Evolutionary conservation across 2,888 invertebrate species (phyloP), one percentile per base, ranked within the genome.

Genomic region (Dryococelus australis): DNA sequence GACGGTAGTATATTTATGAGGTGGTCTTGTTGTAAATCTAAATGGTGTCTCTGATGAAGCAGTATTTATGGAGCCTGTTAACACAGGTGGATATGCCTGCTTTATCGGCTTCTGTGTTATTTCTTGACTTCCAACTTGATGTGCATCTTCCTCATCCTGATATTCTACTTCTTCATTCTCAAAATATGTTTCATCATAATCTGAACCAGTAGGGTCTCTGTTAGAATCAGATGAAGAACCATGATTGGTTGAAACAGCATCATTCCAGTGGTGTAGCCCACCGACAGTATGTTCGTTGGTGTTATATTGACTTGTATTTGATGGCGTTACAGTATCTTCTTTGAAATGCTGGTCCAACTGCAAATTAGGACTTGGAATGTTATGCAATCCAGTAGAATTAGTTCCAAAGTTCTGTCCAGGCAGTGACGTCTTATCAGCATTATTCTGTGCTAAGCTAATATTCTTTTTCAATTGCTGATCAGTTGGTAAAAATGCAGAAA

Each of bases 111-210:
- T 65, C 24, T 65, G 65, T 65, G 20, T 16, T 8, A 65, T 65
- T 65, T 24, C 65, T 65, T 65, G 65, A n/a, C 24, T 65, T 65
- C 8, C 65, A 65, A 20, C 8, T 16, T 65, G 0, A n/a, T 65
- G 65, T 65, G 65, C 65, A 65, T 24, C 35, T 35, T 83, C 83
- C 12, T 80, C 80, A 24, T 83, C 83, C 5, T 83, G 20, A 86
- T 86, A 35, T 16, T 83, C 28, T 24, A 16, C 83, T 27, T 35
- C 83, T 86, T 86, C 80, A 43, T 80, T 43, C 27, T 80, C 86
- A 86, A 80, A 78, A 9, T 80, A 80, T 28, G 79, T 43, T 27
- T 86, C 86, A 28, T 86, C 80, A 86, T 86, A 83, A 35, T 83
- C 28, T 83, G 83, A 35, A 13, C 24, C 83, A 10, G 65, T 65